A percentile compares a stretch with the other conserved stretches of the same genome.
phyloP scores from a whole-genome alignment of 37 sponge, comb jelly and placozoan species.

The Cladorhizidae sp. region DNA sequence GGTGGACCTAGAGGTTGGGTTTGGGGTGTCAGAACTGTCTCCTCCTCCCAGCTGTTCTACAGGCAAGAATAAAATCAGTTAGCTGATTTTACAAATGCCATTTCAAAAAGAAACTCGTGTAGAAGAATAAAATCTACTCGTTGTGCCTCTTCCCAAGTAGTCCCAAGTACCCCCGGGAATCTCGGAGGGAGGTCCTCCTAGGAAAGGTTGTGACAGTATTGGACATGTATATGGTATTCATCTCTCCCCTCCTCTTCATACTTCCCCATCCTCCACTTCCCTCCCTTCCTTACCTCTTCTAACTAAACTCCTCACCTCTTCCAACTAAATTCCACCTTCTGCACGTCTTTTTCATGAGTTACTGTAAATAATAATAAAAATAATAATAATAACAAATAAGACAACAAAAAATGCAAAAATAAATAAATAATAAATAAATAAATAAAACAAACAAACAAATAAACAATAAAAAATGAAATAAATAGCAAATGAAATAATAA shows the following conservation, averaged over 20 bases:
- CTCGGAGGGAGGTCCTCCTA: no score
- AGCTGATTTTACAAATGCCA: no score
- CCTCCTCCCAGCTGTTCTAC: no score
- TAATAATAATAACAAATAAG: background rate
- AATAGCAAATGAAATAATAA: background rate
- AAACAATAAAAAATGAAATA: background rate
- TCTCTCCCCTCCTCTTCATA: background rate
- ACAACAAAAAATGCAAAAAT: background rate
- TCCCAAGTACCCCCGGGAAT: no score
- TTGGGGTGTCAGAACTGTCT: no score
- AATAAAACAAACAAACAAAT: background rate
- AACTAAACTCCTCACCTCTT: constrained; percentile 59
- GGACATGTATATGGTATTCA: no score
- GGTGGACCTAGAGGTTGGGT: no score
- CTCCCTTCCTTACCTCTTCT: background rate
- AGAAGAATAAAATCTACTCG: no score
- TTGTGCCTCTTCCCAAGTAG: no score
- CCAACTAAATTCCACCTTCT: constrained; percentile 84
- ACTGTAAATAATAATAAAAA: constrained; percentile 34
- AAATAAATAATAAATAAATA: background rate
- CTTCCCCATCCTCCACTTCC: background rate
- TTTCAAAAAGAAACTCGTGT: no score
- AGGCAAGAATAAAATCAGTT: no score
- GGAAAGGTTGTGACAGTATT: no score
- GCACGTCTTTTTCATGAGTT: constrained; percentile 47